Conservation (phyloP, 2,113 vertebrate genomes). For the Pluvialis apricaria region DNA sequence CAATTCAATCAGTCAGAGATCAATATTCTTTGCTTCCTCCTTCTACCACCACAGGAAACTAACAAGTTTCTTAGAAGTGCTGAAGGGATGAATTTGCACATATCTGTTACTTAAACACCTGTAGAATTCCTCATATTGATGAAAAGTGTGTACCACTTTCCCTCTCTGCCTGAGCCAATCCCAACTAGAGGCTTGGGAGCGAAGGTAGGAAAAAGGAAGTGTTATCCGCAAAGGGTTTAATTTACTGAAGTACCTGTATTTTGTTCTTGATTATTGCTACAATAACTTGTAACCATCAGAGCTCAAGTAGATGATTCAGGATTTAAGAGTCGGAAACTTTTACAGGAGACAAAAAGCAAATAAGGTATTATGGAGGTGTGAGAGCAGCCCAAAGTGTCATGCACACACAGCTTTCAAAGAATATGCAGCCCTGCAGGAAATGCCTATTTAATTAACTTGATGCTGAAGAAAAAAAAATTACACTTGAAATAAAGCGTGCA, state of each 20-base stretch:
- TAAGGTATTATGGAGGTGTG: not conserved
- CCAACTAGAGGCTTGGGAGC: not conserved
- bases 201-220: not conserved
- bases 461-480: not conserved
- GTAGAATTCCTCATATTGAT: not conserved
- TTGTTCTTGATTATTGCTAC: not conserved
- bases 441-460: not conserved
- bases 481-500: not conserved
- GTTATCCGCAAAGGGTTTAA: not conserved
- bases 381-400: not conserved
- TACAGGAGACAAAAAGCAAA: not conserved
- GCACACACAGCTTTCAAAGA: not conserved
- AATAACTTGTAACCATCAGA: not conserved
- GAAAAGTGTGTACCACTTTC: not conserved
- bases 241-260: not conserved
- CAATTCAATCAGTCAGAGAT: not conserved
- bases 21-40: not conserved
- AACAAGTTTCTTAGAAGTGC: not conserved
- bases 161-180: not conserved
- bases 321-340: not conserved
- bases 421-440: not conserved
- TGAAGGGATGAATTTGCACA: not conserved
- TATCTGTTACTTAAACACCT: not conserved
- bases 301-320: not conserved
- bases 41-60: not conserved